These are phyloP conservation scores for Goniozus legneri DNA, from an alignment of 1,140 invertebrate species.

Conservation along the genomic window DNA sequence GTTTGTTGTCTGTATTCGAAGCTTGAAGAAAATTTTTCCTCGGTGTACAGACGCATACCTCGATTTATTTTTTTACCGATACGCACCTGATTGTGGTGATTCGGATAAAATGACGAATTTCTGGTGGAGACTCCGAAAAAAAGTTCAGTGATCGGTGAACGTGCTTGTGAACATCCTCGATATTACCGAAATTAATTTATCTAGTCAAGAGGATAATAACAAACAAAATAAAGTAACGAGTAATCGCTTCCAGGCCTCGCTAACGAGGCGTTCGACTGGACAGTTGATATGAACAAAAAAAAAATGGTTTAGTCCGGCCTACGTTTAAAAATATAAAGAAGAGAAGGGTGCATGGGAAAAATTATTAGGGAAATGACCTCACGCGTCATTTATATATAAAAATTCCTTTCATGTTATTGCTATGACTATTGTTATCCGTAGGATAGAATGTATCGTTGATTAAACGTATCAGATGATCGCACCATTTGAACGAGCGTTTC, in stretches of 20 bases:
- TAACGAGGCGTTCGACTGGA: not conserved
- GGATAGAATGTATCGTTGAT: conserved; percentile 9
- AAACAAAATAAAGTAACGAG: conserved; percentile 3
- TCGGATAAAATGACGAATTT: no score
- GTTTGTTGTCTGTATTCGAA: no score
- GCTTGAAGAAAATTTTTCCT: no score
- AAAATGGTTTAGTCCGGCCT: conserved; percentile 48
- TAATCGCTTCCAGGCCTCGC: not conserved
- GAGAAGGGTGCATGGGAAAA: no score
- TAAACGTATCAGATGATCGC: not conserved
- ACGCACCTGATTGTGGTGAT: no score
- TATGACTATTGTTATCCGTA: conserved; percentile 16
- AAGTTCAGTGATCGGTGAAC: no score
- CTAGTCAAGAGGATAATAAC: conserved; percentile 34
- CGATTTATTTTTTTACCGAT: no score
- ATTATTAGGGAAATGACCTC: conserved; percentile 11
- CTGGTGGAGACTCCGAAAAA: no score
- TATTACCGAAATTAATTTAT: conserved; percentile 15
- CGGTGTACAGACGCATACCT: no score
- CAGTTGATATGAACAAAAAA: conserved; percentile 12
- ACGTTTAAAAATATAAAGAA: conserved; percentile 33
- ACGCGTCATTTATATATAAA: conserved; percentile 31
- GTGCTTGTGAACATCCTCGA: not conserved
- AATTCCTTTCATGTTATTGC: conserved; percentile 12
- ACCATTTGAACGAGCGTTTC: not conserved